phyloP scores from a whole-genome alignment of 2,888 invertebrate species.

The Aphodius sticticus region DNA sequence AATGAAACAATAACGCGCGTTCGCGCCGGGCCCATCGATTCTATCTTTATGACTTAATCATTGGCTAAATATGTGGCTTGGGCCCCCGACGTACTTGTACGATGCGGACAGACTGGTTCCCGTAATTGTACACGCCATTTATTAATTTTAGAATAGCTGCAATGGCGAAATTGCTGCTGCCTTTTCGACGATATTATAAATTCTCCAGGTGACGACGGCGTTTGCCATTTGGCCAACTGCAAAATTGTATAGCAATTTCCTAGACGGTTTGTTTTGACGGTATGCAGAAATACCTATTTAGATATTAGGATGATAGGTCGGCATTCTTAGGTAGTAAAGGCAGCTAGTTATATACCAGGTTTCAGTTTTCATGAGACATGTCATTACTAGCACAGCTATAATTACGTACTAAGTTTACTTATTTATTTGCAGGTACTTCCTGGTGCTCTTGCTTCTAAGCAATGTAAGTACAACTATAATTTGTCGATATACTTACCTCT shows the following conservation, averaged over 20 bases:
- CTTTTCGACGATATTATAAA: not conserved
- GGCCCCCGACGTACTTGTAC: not conserved
- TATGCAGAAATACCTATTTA: not conserved
- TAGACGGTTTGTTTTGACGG: not conserved
- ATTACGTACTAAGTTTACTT: not conserved
- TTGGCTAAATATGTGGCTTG: not conserved
- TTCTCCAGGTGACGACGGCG: not conserved
- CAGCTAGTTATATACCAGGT: not conserved
- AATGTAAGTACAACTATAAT: not conserved
- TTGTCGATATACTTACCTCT: not conserved
- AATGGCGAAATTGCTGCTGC: not conserved
- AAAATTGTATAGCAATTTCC: not conserved
- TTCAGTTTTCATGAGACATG: not conserved
- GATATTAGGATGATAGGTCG: not conserved
- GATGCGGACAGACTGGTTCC: not conserved
- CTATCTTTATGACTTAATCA: constrained; percentile 4
- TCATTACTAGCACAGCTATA: not conserved
- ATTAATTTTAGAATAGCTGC: not conserved
- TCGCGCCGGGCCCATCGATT: not conserved
- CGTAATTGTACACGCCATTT: constrained; percentile 4
- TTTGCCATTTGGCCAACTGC: not conserved
- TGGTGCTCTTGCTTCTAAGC: not conserved
- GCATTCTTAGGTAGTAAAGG: not conserved
- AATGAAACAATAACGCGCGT: not conserved
- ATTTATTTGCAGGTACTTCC: not conserved